A percentile compares a stretch with the other conserved stretches of the same genome.
These are phyloP conservation scores for Diloba caeruleocephala DNA, from an alignment of 2,888 invertebrate species.

Conservation along the genomic window DNA sequence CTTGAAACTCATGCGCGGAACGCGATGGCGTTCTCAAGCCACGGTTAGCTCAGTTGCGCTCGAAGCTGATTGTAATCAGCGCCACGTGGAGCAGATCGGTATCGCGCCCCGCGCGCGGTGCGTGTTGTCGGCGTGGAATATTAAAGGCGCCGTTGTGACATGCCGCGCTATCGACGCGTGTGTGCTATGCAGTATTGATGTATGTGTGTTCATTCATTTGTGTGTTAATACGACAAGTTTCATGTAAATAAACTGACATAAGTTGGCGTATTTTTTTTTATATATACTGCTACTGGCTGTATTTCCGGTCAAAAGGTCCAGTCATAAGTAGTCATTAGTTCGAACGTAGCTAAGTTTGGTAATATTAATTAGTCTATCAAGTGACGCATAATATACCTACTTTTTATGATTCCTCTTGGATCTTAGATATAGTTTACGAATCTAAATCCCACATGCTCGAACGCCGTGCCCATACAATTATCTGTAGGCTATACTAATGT, in stretches of 20 bases:
- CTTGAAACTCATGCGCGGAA: constrained; percentile 22
- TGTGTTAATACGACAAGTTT: constrained; percentile 15
- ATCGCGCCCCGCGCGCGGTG: neutral
- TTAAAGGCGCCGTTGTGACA: constrained; percentile 18
- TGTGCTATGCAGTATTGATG: neutral
- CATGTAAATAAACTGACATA: constrained; percentile 21
- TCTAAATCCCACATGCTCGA: too few species aligned
- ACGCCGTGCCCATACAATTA: too few species aligned
- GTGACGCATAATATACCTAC: too few species aligned
- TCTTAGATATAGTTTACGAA: too few species aligned
- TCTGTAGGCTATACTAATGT: too few species aligned
- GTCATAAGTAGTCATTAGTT: constrained; percentile 5
- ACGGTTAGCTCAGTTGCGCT: constrained; percentile 2
- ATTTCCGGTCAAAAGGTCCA: constrained; percentile 8
- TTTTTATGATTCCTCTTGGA: too few species aligned
- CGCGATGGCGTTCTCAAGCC: neutral
- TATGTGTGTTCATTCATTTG: constrained; percentile 6
- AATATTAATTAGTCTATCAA: too few species aligned
- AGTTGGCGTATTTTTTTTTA: constrained; percentile 21
- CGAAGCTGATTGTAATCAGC: constrained; percentile 13
- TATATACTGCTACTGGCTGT: constrained; percentile 4
- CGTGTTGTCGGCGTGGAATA: constrained; percentile 12
- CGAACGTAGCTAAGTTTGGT: too few species aligned
- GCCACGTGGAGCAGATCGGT: constrained; percentile 17
- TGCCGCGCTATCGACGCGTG: constrained; percentile 1